A percentile compares a stretch with the other conserved stretches of the same genome.
Evolutionary conservation across 2,113 vertebrate genomes (phyloP).

Genomic region (Gymnocephalus cernua): DNA sequence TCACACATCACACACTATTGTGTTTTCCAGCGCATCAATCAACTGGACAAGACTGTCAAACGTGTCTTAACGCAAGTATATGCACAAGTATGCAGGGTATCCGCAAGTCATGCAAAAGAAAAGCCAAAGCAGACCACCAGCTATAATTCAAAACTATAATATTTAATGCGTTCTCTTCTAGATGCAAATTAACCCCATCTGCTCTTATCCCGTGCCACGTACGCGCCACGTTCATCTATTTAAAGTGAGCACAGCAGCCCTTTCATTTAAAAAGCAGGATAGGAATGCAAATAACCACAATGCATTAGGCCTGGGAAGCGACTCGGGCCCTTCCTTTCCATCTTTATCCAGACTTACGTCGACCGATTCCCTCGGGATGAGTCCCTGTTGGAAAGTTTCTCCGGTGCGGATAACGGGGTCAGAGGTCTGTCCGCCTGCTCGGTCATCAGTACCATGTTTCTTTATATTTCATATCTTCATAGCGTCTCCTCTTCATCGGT

Average conservation of each 20-base stretch:
- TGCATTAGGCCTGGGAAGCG: slow-evolving; percentile 1
- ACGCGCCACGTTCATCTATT: not conserved
- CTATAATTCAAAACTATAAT: not conserved
- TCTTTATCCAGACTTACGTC: slow-evolving; percentile 71
- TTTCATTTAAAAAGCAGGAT: slow-evolving; percentile 26
- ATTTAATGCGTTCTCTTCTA: not conserved
- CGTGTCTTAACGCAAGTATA: not conserved
- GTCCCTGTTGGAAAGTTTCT: slow-evolving; percentile 63
- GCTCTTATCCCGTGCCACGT: slow-evolving; percentile 34
- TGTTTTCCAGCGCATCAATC: not conserved
- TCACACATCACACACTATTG: not conserved
- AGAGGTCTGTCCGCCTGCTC: slow-evolving; percentile 71
- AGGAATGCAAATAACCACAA: slow-evolving; percentile 24
- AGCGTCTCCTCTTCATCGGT: slow-evolving; percentile 15
- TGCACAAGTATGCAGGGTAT: not conserved
- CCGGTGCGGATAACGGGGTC: slow-evolving; percentile 65
- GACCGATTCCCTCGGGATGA: slow-evolving; percentile 66
- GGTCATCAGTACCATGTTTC: slow-evolving; percentile 72
- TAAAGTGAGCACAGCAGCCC: not conserved
- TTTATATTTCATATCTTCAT: slow-evolving; percentile 21
- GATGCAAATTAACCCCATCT: not conserved
- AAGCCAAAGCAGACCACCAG: not conserved
- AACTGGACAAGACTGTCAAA: too few relatives aligned
- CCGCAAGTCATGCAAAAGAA: not conserved
- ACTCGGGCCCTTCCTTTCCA: slow-evolving; percentile 35